Evolutionary conservation across 2,113 vertebrate genomes (phyloP), one percentile per base, ranked within the genome.

Genomic region (Sylvilagus bachmani): DNA sequence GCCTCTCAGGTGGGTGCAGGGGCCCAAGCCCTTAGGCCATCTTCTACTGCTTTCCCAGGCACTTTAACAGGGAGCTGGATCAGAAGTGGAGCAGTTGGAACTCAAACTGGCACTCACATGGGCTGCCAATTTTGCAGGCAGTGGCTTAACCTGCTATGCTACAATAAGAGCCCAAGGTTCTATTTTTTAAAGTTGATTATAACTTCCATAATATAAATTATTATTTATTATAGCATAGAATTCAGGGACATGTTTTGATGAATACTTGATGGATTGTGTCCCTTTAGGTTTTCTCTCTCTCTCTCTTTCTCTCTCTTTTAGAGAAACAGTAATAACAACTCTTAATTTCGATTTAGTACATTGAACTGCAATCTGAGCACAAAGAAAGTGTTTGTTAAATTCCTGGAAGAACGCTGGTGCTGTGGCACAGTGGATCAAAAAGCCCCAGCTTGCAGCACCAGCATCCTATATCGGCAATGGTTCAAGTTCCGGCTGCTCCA

Each of bases 131-230:
- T 44, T 44, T 44, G 6, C 44, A 44, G 44, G 44, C 44, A 44
- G 44, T 44, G 44, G 44, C 7, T 44, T 44, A 44, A 44, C 44
- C 44, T 44, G 44, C 44, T 44, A 44, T 44, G 44, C 6, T 44
- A 44, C 44, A 44, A 44, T 44, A 44, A 44, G 44, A 44, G 44
- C 44, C 6, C 5, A 71, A 83, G 9, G 9, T 58, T 79, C 27
- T 86, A 58, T 22, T 69, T 67, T 94, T 86, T 33, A 75, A 86
- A 91, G 44, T 89, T 29, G 17, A 55, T 29, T 93, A 51, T 62
- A 88, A 71, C 85, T 78, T 86, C 17, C 85, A 58, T 51, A n/a
- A 64, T 38, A 29, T 53, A 90, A 77, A 55, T 74, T 31, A 27
- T 55, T 78, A 16, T 73, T 94, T 92, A 53, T 33, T 78, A 21